Conservation (phyloP, 2,888 invertebrate genomes). For the Andrena chrysosceles region DNA sequence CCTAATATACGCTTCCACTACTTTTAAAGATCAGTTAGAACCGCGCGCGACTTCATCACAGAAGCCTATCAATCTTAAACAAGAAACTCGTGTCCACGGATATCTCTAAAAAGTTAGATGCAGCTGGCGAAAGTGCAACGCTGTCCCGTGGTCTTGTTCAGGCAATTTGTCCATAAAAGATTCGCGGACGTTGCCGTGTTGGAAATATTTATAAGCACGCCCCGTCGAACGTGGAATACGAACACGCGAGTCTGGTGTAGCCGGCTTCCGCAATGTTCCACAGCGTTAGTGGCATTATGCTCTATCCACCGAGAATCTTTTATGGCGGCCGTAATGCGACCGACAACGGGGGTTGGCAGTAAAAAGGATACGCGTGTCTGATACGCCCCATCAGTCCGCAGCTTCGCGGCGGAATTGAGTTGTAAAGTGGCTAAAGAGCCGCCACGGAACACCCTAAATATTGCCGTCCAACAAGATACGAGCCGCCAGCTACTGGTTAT, state of each 20-base stretch:
- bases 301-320: conserved; percentile 50
- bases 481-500: neutral
- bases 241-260: neutral
- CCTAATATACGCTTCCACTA: too few species aligned
- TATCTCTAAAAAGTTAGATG: neutral
- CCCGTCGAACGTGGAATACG: neutral
- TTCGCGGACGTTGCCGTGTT: conserved; percentile 6
- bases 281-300: conserved; percentile 29
- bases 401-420: conserved; percentile 23
- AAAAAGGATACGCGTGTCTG: conserved; percentile 41
- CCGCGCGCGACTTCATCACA: neutral
- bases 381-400: conserved; percentile 26
- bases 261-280: neutral
- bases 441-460: conserved; percentile 9
- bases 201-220: conserved; percentile 48
- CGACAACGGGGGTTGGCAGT: conserved; percentile 26
- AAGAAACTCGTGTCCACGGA: neutral
- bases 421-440: conserved; percentile 37
- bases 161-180: conserved; percentile 22
- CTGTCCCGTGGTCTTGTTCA: neutral
- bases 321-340: conserved; percentile 44
- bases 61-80: neutral
- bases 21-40: too few species aligned
- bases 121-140: neutral
- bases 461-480: neutral